Evolutionary conservation across 2,113 vertebrate species (phyloP), one percentile per base, ranked within the genome.

Genomic region (Sphaerodactylus townsendi): DNA sequence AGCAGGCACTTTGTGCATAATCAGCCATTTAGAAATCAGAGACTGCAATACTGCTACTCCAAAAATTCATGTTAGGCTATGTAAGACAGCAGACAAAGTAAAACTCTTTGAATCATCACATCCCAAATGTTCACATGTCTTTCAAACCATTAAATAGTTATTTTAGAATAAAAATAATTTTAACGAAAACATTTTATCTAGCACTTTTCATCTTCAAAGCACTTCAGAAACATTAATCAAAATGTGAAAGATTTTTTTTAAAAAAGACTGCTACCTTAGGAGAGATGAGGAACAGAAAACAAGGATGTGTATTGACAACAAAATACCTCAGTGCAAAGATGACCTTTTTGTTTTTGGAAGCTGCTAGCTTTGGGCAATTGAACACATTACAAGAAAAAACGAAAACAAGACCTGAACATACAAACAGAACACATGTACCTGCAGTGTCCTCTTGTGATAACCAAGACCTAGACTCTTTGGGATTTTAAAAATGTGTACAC

Each of bases 91-190:
- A 84, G 84, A 25, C 4, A 79, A 77, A 30, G 35, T 46, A 21
- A 75, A 88, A 75, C 79, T 79, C 79, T 41, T 83, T 83, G 84
- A 88, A 91, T 88, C n/a, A 72, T 68, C 81, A 13, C 41, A 83
- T 62, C 30, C 81, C 4, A 17, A 62, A 46, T 87, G 88, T 89
- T 83, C 77, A 84, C 77, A 86, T 5, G 4, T 81, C 84, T 15
- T 62, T 82, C 46, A 86, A 89, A 46, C 64, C 76, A 87, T 62
- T 59, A 81, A 75, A 88, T 28, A 87, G 78, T 92, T 76, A 53
- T 89, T 39, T 33, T 89, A 50, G 0, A 91, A 90, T 79, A 77
- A 90, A 92, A 88, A 89, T 62, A 66, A 88, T 87, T 81, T 80
- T 41, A 88, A 88, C 44, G 71, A 89, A 93, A 93, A 39, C 28